Evolutionary conservation across 2,888 invertebrate genomes (phyloP).

Genomic region (Heteromurus nitidus): DNA sequence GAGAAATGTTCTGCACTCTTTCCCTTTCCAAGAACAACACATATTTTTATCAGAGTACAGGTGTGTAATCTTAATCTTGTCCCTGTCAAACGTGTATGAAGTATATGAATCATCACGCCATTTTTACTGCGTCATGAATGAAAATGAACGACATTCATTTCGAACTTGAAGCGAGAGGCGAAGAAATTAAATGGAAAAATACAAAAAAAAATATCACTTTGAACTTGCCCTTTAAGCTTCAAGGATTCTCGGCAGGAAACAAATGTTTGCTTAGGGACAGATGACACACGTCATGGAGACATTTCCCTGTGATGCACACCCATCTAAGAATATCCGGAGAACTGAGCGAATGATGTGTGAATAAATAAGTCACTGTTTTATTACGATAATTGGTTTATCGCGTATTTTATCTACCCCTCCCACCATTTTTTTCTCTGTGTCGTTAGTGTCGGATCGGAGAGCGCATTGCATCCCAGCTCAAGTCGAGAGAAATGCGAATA

Average conservation of each 20-base stretch:
- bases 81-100: too few relatives aligned
- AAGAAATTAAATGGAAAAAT: not conserved
- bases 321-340: not conserved
- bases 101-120: too few relatives aligned
- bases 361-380: not conserved
- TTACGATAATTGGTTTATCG: conserved; percentile 2
- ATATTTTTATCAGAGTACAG: not conserved
- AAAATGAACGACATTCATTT: not conserved
- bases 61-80: too few relatives aligned
- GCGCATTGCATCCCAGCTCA: not conserved
- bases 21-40: too few relatives aligned
- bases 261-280: not conserved
- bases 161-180: too few relatives aligned
- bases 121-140: not conserved
- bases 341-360: not conserved
- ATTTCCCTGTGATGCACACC: not conserved
- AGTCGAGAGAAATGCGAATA: not conserved
- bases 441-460: too few relatives aligned
- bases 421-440: too few relatives aligned
- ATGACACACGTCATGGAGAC: not conserved
- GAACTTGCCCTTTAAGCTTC: not conserved
- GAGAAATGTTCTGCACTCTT: too few relatives aligned
- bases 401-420: not conserved
- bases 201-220: not conserved
- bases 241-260: not conserved